A percentile compares a stretch with the other conserved stretches of the same genome.
Conservation (phyloP, 2,113 vertebrate species). For the Suricata suricatta region DNA sequence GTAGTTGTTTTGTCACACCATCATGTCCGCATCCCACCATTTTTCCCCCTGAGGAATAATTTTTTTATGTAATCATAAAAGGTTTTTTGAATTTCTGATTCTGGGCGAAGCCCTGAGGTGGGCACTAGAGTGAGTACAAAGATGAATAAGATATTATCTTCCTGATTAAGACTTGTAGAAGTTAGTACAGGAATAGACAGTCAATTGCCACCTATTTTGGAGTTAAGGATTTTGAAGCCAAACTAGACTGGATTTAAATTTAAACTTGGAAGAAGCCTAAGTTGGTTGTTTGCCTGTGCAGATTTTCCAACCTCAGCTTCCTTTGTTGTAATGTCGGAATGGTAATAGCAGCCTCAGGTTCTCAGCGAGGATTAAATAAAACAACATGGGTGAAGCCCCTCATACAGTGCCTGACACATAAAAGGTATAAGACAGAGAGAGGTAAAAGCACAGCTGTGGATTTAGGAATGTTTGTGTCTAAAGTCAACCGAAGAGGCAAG, state of each 20-base stretch:
- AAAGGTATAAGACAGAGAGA: not conserved
- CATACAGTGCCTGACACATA: not conserved
- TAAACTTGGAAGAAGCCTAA: not conserved
- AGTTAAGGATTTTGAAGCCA: slow-evolving; percentile 3
- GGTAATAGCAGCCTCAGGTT: not conserved
- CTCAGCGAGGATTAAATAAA: not conserved
- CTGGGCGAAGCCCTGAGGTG: not conserved
- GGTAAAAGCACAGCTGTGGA: not conserved
- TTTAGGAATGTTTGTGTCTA: not conserved
- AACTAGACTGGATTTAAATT: not conserved
- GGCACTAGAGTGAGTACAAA: not conserved
- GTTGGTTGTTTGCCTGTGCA: not conserved
- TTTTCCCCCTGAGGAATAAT: not conserved
- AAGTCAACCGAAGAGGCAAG: not conserved
- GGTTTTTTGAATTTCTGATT: not conserved
- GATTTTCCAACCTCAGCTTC: not conserved
- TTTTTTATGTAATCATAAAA: not conserved
- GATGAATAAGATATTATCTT: not conserved
- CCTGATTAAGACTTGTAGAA: not conserved
- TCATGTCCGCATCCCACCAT: not conserved
- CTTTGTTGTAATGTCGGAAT: not conserved
- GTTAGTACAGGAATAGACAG: not conserved
- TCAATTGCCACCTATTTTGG: not conserved
- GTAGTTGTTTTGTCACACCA: not conserved
- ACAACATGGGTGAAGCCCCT: not conserved